Conservation (phyloP, 2,888 invertebrate species). For the Odontocerum albicorne region DNA sequence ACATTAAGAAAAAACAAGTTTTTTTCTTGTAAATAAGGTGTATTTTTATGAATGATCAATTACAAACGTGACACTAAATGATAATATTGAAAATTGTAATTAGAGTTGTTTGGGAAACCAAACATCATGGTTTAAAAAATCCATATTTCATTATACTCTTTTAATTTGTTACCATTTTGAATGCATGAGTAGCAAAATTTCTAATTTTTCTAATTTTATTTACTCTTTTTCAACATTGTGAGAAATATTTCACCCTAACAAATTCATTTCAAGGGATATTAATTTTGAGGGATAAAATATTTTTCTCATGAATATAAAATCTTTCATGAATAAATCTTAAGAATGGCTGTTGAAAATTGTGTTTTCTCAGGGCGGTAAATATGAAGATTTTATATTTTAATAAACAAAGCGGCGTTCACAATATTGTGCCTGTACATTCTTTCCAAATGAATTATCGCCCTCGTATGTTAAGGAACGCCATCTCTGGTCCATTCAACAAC, state of each 20-base stretch:
- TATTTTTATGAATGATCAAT: too few species aligned
- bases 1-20: too few species aligned
- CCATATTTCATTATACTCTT: too few species aligned
- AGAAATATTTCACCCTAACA: slow-evolving; percentile 9
- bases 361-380: slow-evolving; percentile 11
- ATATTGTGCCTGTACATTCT: slow-evolving; percentile 22
- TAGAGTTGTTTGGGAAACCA: too few species aligned
- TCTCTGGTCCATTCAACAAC: slow-evolving; percentile 34
- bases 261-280: slow-evolving; percentile 13
- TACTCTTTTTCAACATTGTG: background rate
- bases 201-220: too few species aligned
- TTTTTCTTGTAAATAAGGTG: too few species aligned
- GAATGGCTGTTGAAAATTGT: slow-evolving; percentile 10
- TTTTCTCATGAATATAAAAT: slow-evolving; percentile 22
- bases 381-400: slow-evolving; percentile 24
- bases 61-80: too few species aligned
- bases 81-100: too few species aligned
- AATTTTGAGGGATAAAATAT: slow-evolving; percentile 18
- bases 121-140: too few species aligned
- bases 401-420: slow-evolving; percentile 21
- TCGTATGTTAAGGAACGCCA: slow-evolving; percentile 29
- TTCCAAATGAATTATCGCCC: slow-evolving; percentile 33
- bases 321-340: slow-evolving; percentile 20
- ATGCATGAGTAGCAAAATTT: too few species aligned
- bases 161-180: too few species aligned